phyloP scores from a whole-genome alignment of 2,888 invertebrate genomes.

The Tanytarsus gracilentus region DNA sequence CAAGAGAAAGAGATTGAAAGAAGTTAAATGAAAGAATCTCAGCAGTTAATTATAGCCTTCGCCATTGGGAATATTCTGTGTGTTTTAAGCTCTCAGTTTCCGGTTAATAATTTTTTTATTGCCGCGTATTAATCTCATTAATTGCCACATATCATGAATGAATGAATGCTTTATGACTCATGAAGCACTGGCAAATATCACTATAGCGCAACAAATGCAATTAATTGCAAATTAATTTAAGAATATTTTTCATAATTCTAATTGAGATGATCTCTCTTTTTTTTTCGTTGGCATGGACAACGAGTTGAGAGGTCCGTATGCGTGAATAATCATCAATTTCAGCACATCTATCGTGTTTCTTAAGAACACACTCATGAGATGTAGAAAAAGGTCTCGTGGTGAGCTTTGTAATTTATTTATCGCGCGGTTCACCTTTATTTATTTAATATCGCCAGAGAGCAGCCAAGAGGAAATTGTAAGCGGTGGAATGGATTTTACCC shows the following conservation, averaged over 20 bases:
- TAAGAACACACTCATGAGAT: too few species aligned
- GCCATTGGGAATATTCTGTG: slow-evolving; percentile 9
- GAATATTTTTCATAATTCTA: too few species aligned
- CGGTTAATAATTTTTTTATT: slow-evolving; percentile 6
- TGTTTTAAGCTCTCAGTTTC: slow-evolving; percentile 22
- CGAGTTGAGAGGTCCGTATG: too few species aligned
- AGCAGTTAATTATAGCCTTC: slow-evolving; percentile 21
- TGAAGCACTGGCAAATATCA: neutral
- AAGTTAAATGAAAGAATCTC: slow-evolving; percentile 20
- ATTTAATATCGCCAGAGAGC: too few species aligned
- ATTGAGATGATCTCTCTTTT: too few species aligned
- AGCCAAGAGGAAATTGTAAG: too few species aligned
- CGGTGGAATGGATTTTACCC: too few species aligned
- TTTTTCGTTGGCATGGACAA: too few species aligned
- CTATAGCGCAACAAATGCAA: neutral
- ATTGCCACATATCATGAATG: slow-evolving; percentile 9
- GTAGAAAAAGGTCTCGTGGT: neutral
- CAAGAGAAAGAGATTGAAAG: neutral
- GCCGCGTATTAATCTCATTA: neutral
- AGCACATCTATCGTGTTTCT: slow-evolving; percentile 3
- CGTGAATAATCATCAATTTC: slow-evolving; percentile 7
- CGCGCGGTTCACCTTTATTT: slow-evolving; percentile 1
- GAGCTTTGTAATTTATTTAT: slow-evolving; percentile 7
- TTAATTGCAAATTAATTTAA: too few species aligned
- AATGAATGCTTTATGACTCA: neutral